Percentiles rank a stretch among this genome's conserved stretches.
These are phyloP conservation scores for Mallotus villosus DNA, from an alignment of 2,797 vertebrate genomes.

Conservation along the genomic window DNA sequence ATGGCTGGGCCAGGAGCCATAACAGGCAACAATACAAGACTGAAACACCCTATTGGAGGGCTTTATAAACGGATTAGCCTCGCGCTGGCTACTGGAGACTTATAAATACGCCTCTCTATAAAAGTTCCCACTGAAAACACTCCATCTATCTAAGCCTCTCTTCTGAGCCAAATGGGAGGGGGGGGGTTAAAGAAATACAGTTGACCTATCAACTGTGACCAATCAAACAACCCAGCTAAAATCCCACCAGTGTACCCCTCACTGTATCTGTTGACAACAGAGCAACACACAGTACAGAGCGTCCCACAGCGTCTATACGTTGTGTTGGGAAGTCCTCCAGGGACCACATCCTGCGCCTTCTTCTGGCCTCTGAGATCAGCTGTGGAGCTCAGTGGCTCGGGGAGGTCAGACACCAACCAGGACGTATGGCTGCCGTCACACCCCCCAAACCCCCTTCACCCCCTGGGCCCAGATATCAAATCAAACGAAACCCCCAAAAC, in stretches of 20 bases:
- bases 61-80: constrained; percentile 37
- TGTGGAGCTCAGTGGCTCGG: no score
- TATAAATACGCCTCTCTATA: constrained; percentile 32
- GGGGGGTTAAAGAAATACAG: background rate
- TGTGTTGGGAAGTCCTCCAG: background rate
- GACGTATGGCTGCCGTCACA: background rate
- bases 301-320: constrained; percentile 4
- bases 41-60: constrained; percentile 30
- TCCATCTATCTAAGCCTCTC: constrained; percentile 20
- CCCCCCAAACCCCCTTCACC: background rate
- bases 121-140: constrained; percentile 1
- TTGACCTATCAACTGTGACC: background rate
- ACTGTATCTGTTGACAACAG: background rate
- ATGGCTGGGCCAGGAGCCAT: constrained; percentile 37
- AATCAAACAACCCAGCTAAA: no score
- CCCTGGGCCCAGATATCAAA: constrained; percentile 33
- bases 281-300: background rate
- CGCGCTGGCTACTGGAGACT: constrained; percentile 23
- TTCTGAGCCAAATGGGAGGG: constrained; percentile 10
- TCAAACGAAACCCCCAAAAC: constrained; percentile 34
- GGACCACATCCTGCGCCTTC: background rate
- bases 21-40: constrained; percentile 38
- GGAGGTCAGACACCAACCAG: background rate
- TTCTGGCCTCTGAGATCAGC: no score
- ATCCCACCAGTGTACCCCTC: no score